These are phyloP conservation scores for Microtus oregoni DNA, from an alignment of 2,113 vertebrate species.

Conservation along the genomic window DNA sequence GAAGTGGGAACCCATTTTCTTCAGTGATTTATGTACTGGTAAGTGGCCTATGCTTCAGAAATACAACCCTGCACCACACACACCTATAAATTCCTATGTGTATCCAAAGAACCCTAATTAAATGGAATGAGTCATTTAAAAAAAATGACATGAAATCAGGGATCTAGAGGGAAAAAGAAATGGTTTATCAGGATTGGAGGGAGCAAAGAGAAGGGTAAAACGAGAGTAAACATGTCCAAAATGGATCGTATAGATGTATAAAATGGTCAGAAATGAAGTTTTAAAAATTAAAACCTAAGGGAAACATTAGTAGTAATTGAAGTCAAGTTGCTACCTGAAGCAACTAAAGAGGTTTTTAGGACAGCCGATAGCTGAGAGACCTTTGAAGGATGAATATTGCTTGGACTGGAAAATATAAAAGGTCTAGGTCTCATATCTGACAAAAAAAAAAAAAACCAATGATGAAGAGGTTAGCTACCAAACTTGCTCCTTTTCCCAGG, in stretches of 20 bases:
- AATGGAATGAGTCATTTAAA: background rate
- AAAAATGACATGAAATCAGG: background rate
- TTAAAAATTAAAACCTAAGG: background rate
- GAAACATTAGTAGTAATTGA: background rate
- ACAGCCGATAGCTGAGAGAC: background rate
- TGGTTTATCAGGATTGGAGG: too few relatives aligned
- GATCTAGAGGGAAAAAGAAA: background rate
- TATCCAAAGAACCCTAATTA: background rate
- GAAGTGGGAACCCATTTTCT: background rate
- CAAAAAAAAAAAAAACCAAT: too few relatives aligned
- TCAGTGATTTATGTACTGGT: background rate
- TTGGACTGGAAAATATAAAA: background rate
- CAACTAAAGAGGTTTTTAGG: background rate
- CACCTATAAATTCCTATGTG: too few relatives aligned
- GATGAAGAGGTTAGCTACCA: background rate
- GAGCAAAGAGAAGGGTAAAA: background rate
- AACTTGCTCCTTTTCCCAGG: background rate
- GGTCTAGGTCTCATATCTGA: background rate
- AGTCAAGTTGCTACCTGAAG: background rate
- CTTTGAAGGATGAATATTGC: background rate
- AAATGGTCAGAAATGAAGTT: background rate
- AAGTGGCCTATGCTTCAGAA: background rate
- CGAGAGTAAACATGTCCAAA: background rate
- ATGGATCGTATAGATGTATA: too few relatives aligned
- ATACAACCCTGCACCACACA: background rate